Base-by-base conservation (phyloP, 1,140 invertebrate species). In the Dryas iulia region DNA sequence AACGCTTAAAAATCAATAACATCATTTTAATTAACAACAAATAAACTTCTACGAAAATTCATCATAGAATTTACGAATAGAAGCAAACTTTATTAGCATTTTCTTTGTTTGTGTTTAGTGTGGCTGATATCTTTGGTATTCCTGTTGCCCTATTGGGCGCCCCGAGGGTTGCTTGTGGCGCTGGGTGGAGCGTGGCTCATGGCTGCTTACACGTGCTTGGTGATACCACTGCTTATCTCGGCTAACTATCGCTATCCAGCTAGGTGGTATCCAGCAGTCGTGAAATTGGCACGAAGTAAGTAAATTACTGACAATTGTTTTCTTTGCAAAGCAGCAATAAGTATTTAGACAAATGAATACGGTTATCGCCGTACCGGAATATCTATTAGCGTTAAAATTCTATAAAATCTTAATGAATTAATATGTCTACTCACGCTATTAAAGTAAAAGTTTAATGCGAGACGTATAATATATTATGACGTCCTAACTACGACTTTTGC, bases 201-300 rank as follows among this genome's bases (percentile, higher is more conserved):
- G 84, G 93, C 93, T 0, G 93, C 93, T 0, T 95, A 95, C 77
- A 94, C 94, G 2, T 94, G 92, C 72, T 81, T 95, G 8, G 93
- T 95, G 10, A 77, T 94, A 21, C 94, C 94, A 0, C 86, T 95
- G 21, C 91, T 95, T 11, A 93, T 95, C 60, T 95, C 94, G 0
- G 94, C 94, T 33, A 95, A 95, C 82, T 95, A 95, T 82, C 92
- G 92, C 72, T 95, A 95, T 78, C 94, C 94, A 6, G 93, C 93
- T 11, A 84, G 91, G 30, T 93, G 93, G 87, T 85, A 92, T 54
- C 92, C 88, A 21, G 86, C 84, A 4, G 81, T 92, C 18, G 84
- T 74, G 18, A 90, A 89, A 71, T 53, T 86, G 4, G 83, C 74
- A 3, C 84, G 82, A 90, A 84, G 92, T 93, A 81, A 77, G 77